Evolutionary conservation across 2,113 vertebrate genomes (phyloP), one percentile per base, ranked within the genome.

Genomic region (Tetrax tetrax): DNA sequence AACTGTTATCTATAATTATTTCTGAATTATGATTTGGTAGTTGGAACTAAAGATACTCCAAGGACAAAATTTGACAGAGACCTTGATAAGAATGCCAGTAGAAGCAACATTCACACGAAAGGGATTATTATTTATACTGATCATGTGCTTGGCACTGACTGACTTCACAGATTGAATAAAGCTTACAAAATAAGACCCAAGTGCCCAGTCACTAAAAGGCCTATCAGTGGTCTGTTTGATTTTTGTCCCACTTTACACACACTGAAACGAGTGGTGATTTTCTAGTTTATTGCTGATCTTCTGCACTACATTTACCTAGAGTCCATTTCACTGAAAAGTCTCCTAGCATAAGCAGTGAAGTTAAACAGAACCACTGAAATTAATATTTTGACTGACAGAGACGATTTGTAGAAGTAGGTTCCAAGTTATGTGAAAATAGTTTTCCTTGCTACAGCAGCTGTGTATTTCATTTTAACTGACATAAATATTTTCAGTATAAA

Each of bases 1-100:
- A 97, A 96, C n/a, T 70, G 45, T 95, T 95, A 95, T 83, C 89
- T 85, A 71, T 29, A 84, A 74, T 87, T 82, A 82, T 70, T 88
- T 91, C 76, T 94, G 68, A 84, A 74, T 87, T 61, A 90, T 45
- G 43, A 53, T 81, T 88, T 89, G 63, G 37, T 93, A 66, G 24
- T 63, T 89, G 50, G n/a, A 90, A 91, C 45, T 59, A 94, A 57
- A 87, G 65, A 79, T 60, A 85, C 14, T 59, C 72, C 72, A 81
- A 89, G 60, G 56, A 88, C 47, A 64, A 93, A 66, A 71, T 48
- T 87, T 7, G 11, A 74, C 37, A 60, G 38, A 70, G 21, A 33
- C 48, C 53, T 84, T 83, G 47, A 70, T 56, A 71, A 76, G 25
- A 88, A 78, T 27, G 38, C 59, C 74, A 91, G 29, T 31, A 66